phyloP scores from a whole-genome alignment of 2,113 vertebrate genomes.

The Catharus minimus region DNA sequence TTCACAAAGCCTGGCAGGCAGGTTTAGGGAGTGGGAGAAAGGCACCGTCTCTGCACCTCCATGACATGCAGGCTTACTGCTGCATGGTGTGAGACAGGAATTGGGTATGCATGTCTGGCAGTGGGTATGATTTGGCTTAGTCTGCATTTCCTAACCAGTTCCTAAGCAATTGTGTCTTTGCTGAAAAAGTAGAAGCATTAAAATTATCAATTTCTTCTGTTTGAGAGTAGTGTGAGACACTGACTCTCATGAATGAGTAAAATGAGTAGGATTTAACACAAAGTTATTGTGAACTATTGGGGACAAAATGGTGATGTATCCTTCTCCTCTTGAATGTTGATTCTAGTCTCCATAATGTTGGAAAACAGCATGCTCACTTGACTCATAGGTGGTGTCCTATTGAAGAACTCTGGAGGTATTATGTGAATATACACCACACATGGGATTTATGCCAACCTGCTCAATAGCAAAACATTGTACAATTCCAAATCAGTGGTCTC shows the following conservation, averaged over 20 bases:
- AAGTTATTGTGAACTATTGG: not conserved
- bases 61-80: not conserved
- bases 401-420: not conserved
- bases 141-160: not conserved
- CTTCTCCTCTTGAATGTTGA: not conserved
- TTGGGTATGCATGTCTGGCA: rapidly evolving
- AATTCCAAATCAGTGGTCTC: not conserved
- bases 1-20: not conserved
- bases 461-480: not conserved
- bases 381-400: not conserved
- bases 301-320: not conserved
- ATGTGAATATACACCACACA: not conserved
- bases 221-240: not conserved
- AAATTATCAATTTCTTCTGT: not conserved
- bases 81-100: not conserved
- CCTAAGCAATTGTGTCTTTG: not conserved
- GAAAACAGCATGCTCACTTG: not conserved
- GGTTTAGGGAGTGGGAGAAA: not conserved
- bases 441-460: not conserved
- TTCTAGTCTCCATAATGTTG: not conserved
- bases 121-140: not conserved
- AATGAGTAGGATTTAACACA: not conserved
- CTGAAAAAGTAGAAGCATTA: not conserved
- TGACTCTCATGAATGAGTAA: not conserved
- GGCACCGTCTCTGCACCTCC: not conserved